These are phyloP conservation scores for Gasterosteus nipponicus DNA, from an alignment of 2,113 vertebrate species.

Conservation along the genomic window DNA sequence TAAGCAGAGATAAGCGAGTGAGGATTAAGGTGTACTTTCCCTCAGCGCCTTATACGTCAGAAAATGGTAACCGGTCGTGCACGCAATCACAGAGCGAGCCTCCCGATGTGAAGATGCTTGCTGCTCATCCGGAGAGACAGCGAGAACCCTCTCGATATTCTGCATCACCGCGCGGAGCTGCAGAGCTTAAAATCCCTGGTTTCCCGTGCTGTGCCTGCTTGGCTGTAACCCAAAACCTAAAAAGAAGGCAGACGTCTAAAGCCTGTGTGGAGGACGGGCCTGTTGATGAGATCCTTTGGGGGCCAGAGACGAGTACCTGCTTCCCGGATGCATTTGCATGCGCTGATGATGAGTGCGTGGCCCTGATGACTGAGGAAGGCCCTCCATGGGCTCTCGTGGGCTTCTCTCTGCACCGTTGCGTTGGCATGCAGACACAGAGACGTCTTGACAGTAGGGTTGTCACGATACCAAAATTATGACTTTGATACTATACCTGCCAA, in stretches of 20 bases:
- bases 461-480: too few species aligned
- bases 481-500: too few species aligned
- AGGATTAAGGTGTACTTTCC: conserved; percentile 36
- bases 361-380: conserved; percentile 16
- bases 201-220: conserved; percentile 29
- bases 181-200: conserved; percentile 33
- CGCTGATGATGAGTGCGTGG: conserved; percentile 19
- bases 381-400: conserved; percentile 13
- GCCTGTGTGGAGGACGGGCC: neutral
- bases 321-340: conserved; percentile 64
- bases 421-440: neutral
- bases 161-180: conserved; percentile 23
- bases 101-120: conserved; percentile 26
- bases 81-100: conserved; percentile 7
- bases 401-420: conserved; percentile 5
- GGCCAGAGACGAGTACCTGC: conserved; percentile 38
- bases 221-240: conserved; percentile 39
- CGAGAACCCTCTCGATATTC: conserved; percentile 38
- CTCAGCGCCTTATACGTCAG: conserved; percentile 27
- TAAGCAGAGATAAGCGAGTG: conserved; percentile 9
- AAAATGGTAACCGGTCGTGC: conserved; percentile 23
- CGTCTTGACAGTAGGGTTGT: neutral
- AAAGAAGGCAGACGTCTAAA: conserved; percentile 15
- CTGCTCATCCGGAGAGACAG: conserved; percentile 18
- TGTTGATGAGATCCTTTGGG: conserved; percentile 29